These are phyloP conservation scores for Cerastis rubricosa DNA, from an alignment of 2,888 invertebrate species.

Conservation along the genomic window DNA sequence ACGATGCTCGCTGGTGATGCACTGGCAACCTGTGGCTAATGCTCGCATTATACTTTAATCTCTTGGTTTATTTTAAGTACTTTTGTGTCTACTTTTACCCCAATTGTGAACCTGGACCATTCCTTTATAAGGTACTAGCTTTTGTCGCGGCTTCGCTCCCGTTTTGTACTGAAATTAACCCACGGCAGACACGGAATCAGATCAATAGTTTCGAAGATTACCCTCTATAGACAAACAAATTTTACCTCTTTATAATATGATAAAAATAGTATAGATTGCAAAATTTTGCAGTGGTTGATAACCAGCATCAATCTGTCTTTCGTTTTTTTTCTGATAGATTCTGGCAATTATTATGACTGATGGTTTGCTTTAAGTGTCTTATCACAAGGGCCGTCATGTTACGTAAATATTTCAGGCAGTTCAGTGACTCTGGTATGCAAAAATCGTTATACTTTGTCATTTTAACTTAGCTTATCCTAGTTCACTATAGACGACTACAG, in stretches of 20 bases:
- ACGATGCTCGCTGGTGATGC: constrained; percentile 11
- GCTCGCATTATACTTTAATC: constrained; percentile 19
- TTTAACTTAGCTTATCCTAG: background rate
- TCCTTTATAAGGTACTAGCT: background rate
- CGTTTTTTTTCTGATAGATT: background rate
- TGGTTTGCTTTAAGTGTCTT: background rate
- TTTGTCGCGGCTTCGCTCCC: too few species aligned
- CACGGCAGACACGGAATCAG: too few species aligned
- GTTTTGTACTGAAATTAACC: too few species aligned
- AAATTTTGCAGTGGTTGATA: too few species aligned
- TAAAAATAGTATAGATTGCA: too few species aligned
- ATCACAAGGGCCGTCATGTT: background rate
- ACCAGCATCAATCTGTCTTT: background rate
- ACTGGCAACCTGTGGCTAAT: constrained; percentile 25
- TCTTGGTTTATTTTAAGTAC: background rate
- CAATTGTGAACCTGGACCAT: background rate
- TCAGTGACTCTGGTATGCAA: background rate
- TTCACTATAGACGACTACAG: background rate
- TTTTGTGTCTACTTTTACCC: background rate
- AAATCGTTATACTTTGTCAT: constrained; percentile 10
- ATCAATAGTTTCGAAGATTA: too few species aligned
- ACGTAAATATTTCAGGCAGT: background rate
- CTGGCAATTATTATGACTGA: background rate
- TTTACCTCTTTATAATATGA: too few species aligned
- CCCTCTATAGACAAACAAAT: too few species aligned